Evolutionary conservation across 2,797 vertebrate species (phyloP), one percentile per base, ranked within the genome.

Genomic region (Sciaenops ocellatus): DNA sequence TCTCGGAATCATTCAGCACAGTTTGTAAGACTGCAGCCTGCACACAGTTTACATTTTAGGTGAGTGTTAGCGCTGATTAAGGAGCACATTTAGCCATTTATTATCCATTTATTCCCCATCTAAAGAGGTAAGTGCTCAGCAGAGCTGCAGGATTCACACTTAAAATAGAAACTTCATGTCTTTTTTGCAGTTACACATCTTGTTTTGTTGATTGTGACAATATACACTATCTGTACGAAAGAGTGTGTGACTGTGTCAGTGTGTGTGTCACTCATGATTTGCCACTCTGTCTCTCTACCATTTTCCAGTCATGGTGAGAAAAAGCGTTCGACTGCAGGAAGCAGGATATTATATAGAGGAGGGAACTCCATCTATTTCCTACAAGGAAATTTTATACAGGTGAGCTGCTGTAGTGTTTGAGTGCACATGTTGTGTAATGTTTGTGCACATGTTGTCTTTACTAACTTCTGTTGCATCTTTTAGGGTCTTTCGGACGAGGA

Each of bases 401-500:
- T 77, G 16, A 52, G 47, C 5, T 44, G 13, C 7, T 30, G 24
- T 17, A 55, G 24, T 16, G 24, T 61, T 54, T 61, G 10, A 38
- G 38, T 54, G 61, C 18, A 26, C 17, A 30, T n/a, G 4, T 10
- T 61, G 30, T 24, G 16, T 17, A 65, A 24, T 47, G 8, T 26
- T 16, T n/a, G 34, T 12, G 13, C 13, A 67, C 18, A 24, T 0
- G 0, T 5, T 15, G 22, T 28, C 20, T 30, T 41, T 44, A 6
- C 26, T 38, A 69, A 52, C 26, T 30, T 26, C 11, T 55, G 12
- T 28, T 57, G 3, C 15, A 17, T 57, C 18, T 57, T 57, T 64
- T 17, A 70, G 76, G 60, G 0, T 70, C 30, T 65, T 65, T 69
- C 18, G 10, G 10, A 70, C 5, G 24, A 71, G 61, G 34, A 41